Conservation (phyloP, 2,113 vertebrate species). For the Chloroceryle aenea region DNA sequence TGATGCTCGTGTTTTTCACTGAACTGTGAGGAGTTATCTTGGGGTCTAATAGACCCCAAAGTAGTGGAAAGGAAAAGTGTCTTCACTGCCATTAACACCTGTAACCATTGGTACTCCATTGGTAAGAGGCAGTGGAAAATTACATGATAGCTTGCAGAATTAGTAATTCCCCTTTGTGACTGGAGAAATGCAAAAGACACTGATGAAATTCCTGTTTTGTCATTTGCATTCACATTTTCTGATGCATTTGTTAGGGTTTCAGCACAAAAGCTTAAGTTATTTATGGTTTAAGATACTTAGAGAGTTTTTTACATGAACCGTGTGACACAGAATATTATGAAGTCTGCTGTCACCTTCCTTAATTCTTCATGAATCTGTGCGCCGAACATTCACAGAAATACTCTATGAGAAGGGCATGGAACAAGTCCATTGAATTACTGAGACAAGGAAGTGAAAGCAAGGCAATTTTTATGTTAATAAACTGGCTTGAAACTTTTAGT, state of each 20-base stretch:
- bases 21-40: neutral
- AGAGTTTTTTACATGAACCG: neutral
- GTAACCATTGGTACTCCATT: neutral
- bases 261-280: neutral
- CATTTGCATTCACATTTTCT: neutral
- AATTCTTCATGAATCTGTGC: neutral
- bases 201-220: neutral
- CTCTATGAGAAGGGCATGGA: neutral
- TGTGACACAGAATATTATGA: neutral
- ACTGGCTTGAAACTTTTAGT: neutral
- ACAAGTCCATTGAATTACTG: neutral
- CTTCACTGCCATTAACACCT: neutral
- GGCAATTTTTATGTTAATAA: neutral
- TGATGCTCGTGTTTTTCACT: neutral
- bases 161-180: neutral
- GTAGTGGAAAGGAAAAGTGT: neutral
- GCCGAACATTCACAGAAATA: neutral
- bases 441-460: neutral
- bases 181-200: neutral
- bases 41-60: rapidly evolving
- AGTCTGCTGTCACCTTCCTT: neutral
- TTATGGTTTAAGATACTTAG: neutral
- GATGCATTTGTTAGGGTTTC: neutral
- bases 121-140: neutral
- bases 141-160: neutral